Evolutionary conservation across 2,888 invertebrate species (phyloP).

Genomic region (Limnephilus lunatus): DNA sequence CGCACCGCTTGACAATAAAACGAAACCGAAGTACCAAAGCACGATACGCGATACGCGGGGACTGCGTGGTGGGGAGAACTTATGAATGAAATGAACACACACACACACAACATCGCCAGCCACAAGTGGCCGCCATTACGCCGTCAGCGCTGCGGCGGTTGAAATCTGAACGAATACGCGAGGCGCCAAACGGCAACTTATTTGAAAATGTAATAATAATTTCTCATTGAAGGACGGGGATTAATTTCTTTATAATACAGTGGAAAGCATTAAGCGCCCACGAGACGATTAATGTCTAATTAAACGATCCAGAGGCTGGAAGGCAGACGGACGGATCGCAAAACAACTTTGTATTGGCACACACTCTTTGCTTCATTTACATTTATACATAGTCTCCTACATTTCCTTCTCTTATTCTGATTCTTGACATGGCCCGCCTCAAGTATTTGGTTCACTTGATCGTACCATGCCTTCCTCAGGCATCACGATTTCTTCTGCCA

Average conservation of each 20-base stretch:
- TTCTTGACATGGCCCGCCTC: too few relatives aligned
- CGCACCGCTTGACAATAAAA: constrained; percentile 63
- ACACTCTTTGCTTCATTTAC: too few relatives aligned
- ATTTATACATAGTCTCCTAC: too few relatives aligned
- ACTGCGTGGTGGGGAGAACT: constrained; percentile 71
- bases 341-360: too few relatives aligned
- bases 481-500: too few relatives aligned
- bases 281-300: too few relatives aligned
- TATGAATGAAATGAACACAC: constrained; percentile 73
- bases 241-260: not conserved
- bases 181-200: constrained; percentile 9
- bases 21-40: constrained; percentile 50
- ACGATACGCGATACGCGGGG: constrained; percentile 59
- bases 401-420: too few relatives aligned
- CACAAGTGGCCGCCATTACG: constrained; percentile 49
- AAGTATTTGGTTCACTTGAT: too few relatives aligned
- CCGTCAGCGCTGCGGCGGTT: constrained; percentile 41
- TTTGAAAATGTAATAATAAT: not conserved
- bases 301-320: too few relatives aligned
- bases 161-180: not conserved
- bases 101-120: constrained; percentile 46
- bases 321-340: too few relatives aligned
- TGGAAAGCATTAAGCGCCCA: too few relatives aligned
- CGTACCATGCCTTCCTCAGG: too few relatives aligned
- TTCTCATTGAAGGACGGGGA: not conserved